Percentiles rank a stretch among this genome's conserved stretches.
phyloP scores from a whole-genome alignment of 2,113 vertebrate species.

The Macroglossus sobrinus region DNA sequence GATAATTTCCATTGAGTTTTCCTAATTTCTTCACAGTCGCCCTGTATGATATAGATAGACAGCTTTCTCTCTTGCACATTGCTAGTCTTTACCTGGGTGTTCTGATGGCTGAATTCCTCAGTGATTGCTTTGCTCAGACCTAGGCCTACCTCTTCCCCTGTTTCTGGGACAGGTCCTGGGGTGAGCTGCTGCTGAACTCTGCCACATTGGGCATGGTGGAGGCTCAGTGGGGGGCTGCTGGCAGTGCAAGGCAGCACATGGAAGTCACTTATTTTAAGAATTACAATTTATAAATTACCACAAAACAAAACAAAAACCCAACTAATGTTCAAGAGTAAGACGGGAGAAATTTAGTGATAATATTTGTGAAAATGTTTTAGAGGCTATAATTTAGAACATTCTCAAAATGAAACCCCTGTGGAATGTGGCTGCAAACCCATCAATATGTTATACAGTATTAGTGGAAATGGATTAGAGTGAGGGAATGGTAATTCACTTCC shows the following conservation, averaged over 20 bases:
- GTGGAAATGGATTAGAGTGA: background rate
- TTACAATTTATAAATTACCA: background rate
- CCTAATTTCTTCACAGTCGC: background rate
- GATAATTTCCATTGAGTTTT: background rate
- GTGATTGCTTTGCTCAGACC: background rate
- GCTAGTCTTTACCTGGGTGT: background rate
- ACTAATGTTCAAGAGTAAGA: background rate
- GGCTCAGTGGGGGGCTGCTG: background rate
- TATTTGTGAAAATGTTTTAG: background rate
- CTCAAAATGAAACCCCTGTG: background rate
- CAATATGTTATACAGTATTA: rapidly evolving
- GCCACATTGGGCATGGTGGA: rapidly evolving
- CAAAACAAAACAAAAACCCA: background rate
- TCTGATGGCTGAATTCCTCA: background rate
- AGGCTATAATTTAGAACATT: background rate
- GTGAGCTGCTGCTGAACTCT: background rate
- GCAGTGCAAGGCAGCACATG: rapidly evolving
- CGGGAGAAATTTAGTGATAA: background rate
- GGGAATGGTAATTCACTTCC: background rate
- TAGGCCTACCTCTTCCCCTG: background rate
- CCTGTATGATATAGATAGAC: rapidly evolving
- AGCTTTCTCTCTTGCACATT: background rate
- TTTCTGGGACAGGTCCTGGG: background rate
- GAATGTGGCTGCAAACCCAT: background rate
- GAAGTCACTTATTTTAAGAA: background rate